A percentile compares a stretch with the other conserved stretches of the same genome.
These are phyloP conservation scores for Camponotus fellah DNA, from an alignment of 2,888 invertebrate species.

Conservation along the genomic window DNA sequence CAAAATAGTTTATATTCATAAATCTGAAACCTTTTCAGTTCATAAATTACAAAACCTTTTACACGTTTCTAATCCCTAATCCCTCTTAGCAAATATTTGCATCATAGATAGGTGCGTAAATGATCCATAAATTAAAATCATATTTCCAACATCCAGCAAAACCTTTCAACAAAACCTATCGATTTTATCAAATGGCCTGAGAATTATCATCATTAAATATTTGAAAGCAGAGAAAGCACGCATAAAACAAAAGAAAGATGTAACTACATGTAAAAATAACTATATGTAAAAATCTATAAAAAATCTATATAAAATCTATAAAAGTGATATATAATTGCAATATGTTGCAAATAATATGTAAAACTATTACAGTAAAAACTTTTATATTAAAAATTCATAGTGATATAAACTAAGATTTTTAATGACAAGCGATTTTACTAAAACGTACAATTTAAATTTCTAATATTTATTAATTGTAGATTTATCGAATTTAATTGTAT, in stretches of 20 bases:
- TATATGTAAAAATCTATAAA: background rate
- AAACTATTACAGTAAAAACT: background rate
- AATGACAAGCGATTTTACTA: background rate
- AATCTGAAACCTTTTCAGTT: background rate
- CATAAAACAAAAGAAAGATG: background rate
- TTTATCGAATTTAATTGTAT: constrained; percentile 1
- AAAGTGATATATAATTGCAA: background rate
- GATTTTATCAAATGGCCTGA: background rate
- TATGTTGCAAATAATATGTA: background rate
- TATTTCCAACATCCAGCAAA: background rate
- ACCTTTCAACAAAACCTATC: background rate
- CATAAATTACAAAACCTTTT: constrained; percentile 7
- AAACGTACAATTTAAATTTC: background rate
- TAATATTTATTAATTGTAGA: background rate
- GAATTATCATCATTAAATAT: constrained; percentile 19
- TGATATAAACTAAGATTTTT: background rate
- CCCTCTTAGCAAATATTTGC: background rate
- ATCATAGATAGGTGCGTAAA: background rate
- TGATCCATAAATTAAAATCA: constrained; percentile 15
- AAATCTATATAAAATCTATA: background rate
- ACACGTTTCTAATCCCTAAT: constrained; percentile 3
- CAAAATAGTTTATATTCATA: background rate
- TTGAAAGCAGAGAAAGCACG: background rate
- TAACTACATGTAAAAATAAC: background rate
- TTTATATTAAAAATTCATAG: background rate